A percentile compares a stretch with the other conserved stretches of the same genome.
Conservation (phyloP, 2,797 vertebrate genomes). For the Monodelphis domestica region DNA sequence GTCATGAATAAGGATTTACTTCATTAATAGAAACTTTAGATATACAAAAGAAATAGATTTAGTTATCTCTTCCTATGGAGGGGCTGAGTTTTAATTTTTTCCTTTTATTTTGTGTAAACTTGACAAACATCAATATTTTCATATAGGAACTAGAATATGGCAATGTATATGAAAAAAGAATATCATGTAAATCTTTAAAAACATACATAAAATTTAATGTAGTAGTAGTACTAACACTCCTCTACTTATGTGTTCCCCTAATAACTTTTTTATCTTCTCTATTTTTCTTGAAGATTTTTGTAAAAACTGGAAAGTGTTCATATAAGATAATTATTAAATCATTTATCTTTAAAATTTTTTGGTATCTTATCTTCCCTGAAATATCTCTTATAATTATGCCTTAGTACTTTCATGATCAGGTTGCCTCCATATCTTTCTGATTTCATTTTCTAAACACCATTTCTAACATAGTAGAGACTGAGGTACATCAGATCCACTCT, state of each 20-base stretch:
- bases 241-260: neutral
- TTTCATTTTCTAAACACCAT: neutral
- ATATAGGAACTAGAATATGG: neutral
- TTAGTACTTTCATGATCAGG: neutral
- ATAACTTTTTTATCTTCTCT: neutral
- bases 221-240: neutral
- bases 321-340: neutral
- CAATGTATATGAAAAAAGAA: neutral
- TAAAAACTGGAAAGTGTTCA: neutral
- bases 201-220: neutral
- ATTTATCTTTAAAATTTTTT: no score
- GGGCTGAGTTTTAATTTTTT: neutral
- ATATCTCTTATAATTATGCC: neutral
- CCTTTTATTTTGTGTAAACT: neutral
- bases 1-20: neutral
- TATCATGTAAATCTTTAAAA: neutral
- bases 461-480: neutral
- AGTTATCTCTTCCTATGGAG: neutral
- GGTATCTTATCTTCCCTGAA: neutral
- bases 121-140: neutral
- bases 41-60: neutral
- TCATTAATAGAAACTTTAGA: neutral
- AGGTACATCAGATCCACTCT: neutral
- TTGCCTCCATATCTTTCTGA: neutral
- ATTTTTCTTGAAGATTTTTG: neutral